Conservation (phyloP, 2,888 invertebrate genomes). For the Itoplectis maculator region DNA sequence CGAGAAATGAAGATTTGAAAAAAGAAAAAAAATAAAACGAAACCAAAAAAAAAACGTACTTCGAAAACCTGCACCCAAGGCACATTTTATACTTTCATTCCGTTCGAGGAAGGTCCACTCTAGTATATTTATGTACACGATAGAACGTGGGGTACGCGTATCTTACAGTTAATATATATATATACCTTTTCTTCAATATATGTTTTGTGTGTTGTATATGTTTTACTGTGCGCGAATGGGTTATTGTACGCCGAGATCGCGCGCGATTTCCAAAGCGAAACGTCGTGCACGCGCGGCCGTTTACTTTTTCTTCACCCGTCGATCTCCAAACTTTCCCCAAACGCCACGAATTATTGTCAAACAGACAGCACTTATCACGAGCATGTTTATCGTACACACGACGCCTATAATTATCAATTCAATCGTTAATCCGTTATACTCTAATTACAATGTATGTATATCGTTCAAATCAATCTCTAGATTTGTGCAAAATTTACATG, state of each 20-base stretch:
- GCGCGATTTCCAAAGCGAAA: constrained; percentile 6
- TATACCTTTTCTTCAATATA: constrained; percentile 35
- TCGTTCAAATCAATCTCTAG: constrained; percentile 77
- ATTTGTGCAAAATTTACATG: constrained; percentile 84
- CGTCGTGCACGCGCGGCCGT: constrained; percentile 50
- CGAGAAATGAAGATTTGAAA: constrained; percentile 31
- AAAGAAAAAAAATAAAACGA: not conserved
- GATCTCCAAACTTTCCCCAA: constrained; percentile 67
- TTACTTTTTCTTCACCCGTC: constrained; percentile 3
- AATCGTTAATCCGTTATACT: constrained; percentile 50
- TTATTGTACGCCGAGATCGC: constrained; percentile 73
- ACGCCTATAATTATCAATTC: constrained; percentile 48
- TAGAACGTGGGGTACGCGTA: constrained; percentile 43
- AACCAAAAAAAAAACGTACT: constrained; percentile 63
- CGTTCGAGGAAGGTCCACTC: constrained; percentile 74
- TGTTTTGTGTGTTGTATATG: constrained; percentile 54
- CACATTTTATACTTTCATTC: constrained; percentile 84
- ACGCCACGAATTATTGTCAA: constrained; percentile 83
- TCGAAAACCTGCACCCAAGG: constrained; percentile 83
- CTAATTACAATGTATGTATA: constrained; percentile 41
- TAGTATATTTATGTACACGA: constrained; percentile 65
- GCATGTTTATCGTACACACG: constrained; percentile 61
- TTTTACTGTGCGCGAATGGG: constrained; percentile 61
- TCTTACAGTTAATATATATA: constrained; percentile 44
- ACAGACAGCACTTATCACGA: constrained; percentile 82